phyloP scores from a whole-genome alignment of 2,888 invertebrate species.

The Campoplex nolae region DNA sequence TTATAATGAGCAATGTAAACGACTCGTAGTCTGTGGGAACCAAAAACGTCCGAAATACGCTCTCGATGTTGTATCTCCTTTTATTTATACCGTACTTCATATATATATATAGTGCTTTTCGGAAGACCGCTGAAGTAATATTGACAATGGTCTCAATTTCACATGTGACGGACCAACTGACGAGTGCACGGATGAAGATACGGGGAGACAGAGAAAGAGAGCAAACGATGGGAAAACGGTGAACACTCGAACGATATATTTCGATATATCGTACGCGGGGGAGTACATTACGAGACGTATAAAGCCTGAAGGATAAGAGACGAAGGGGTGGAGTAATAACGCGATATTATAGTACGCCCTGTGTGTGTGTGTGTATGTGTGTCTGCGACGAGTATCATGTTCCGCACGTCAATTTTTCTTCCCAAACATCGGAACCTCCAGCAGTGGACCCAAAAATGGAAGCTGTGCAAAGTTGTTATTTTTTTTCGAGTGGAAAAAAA shows the following conservation, averaged over 20 bases:
- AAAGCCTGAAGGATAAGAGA: constrained; percentile 39
- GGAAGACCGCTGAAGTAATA: constrained; percentile 60
- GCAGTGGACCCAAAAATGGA: neutral
- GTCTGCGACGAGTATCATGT: constrained; percentile 76
- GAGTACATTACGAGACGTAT: constrained; percentile 67
- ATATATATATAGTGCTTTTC: neutral
- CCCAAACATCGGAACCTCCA: constrained; percentile 39
- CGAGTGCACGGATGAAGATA: constrained; percentile 44
- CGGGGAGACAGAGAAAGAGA: constrained; percentile 47
- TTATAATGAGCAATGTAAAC: constrained; percentile 6
- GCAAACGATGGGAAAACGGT: constrained; percentile 79
- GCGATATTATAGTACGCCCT: constrained; percentile 75
- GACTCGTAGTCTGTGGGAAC: constrained; percentile 13
- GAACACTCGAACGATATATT: constrained; percentile 71
- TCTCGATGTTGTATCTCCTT: neutral
- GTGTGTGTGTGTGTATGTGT: constrained; percentile 28
- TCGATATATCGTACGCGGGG: constrained; percentile 73
- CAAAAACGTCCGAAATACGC: neutral
- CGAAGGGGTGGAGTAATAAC: constrained; percentile 77
- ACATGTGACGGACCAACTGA: constrained; percentile 67
- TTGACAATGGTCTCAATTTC: constrained; percentile 79
- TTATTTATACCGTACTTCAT: neutral
- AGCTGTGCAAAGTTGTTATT: neutral
- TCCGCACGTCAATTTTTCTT: constrained; percentile 73
- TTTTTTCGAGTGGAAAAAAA: neutral